Evolutionary conservation across 2,113 vertebrate species (phyloP), one percentile per base, ranked within the genome.

Genomic region (Ovibos moschatus): DNA sequence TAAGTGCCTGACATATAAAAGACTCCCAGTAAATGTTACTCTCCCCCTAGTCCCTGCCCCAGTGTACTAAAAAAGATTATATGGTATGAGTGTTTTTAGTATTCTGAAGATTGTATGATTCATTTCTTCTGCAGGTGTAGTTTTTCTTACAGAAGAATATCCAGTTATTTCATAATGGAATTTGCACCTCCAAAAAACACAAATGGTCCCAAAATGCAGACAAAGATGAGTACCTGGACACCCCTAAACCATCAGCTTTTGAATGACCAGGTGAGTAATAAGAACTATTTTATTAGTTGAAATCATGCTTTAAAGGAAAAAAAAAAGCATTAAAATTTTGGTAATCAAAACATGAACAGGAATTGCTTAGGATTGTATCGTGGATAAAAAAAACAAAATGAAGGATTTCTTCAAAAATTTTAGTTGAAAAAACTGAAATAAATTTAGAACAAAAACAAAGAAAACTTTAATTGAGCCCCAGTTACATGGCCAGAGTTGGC

Each of bases 361-460:
- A 78, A 87, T 91, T 84, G 6, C 76, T 89, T 78, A 86, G 55
- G 27, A 93, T 60, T 84, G 8, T 62, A 10, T 82, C 55, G 47
- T 64, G 4, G 30, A 83, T 90, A 92, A 4, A 40, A 51, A 71
- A 36, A 11, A n/a, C n/a, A n/a, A 58, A 58, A 58, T 11, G 9
- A 83, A 71, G 7, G 2, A 8, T 87, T 88, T 93, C 89, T 64
- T 53, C 33, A 36, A 67, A 93, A 71, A 6, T 13, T 92, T 78
- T 84, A 36, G 33, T 21, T 57, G 33, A 90, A 30, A 62, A 62
- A 62, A 62, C 2, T 6, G 12, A 62, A 62, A 62, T 62, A 62
- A 30, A 62, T 62, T 62, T 62, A 58, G 25, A 58, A 58, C 60
- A 30, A 6, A 62, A 62, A 30, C 1, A 62, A 62, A 30, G 13